Base-by-base conservation (phyloP, 2,113 vertebrate species). In the Megaleporinus macrocephalus region DNA sequence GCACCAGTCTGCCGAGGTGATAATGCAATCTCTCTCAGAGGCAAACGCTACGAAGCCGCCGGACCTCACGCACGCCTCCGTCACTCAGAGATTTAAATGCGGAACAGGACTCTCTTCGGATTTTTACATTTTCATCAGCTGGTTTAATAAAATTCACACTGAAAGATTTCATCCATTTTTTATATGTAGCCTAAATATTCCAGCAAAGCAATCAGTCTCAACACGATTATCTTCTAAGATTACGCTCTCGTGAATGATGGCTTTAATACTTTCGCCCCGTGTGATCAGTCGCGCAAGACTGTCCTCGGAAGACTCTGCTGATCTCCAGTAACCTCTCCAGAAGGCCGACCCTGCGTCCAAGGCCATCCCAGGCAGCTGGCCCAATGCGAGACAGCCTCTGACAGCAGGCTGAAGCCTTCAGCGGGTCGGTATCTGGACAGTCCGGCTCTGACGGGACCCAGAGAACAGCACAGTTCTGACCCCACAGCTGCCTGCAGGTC, bases 271-370 rank as follows among this genome's bases (percentile, higher is more conserved):
- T 27, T 55, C 22, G 49, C 2, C 49, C 10, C 66, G 63, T 20
- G 10, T 30, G 49, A 78, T 47, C 33, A 30, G 14, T n/a, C 33
- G 30, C 10, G 10, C 13, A 26, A 68, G 61, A 57, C 12, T 66
- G 71, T 55, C 59, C 47, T 55, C 59, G 16, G 33, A 24, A 70
- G 26, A 76, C 66, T 61, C 26, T 61, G 15, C 12, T 47, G 12
- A 44, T 53, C 72, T 75, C 30, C 15, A 62, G 27, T 76, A 76
- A 76, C 57, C 36, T 22, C 74, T 61, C 61, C 29, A 73, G 33
- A 73, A 53, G 33, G 26, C 49, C 20, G 18, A 44, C 15, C 26
- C 22, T 18, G 57, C 26, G 5, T 62, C 59, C 57, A 63, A 65
- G 16, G 69, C 27, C 44, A 14, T 29, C 24, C 7, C 59, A 81